Conservation (phyloP, 2,888 invertebrate genomes). For the Cephus spinipes region DNA sequence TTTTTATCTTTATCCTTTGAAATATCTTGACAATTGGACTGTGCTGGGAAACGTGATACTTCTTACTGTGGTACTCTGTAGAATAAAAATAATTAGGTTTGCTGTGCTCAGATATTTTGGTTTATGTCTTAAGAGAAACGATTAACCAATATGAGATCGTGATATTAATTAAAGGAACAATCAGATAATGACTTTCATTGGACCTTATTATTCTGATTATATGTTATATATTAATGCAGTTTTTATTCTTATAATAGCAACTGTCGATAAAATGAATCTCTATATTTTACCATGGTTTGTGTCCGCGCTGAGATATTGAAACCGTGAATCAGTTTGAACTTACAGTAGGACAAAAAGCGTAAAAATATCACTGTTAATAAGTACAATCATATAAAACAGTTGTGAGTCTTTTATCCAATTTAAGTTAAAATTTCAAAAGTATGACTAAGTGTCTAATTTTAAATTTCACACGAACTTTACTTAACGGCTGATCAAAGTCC, state of each 20-base stretch:
- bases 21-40: not conserved
- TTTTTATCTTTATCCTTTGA: not conserved
- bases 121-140: no score
- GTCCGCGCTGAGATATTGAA: not conserved
- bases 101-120: not conserved
- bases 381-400: not conserved
- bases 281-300: not conserved
- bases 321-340: not conserved
- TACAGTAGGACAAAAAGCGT: not conserved
- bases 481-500: not conserved
- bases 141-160: no score
- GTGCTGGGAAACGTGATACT: not conserved
- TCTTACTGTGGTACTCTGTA: not conserved
- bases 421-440: not conserved
- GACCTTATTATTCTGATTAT: not conserved
- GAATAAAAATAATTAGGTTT: not conserved
- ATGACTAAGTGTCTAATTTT: not conserved
- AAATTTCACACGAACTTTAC: not conserved
- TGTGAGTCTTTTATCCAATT: not conserved
- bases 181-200: not conserved
- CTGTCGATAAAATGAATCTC: not conserved
- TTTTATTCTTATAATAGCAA: not conserved
- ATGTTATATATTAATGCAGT: not conserved
- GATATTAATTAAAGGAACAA: not conserved
- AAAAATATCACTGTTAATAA: not conserved